Base-by-base conservation (phyloP, 2,888 invertebrate species). In the Unio pictorum region DNA sequence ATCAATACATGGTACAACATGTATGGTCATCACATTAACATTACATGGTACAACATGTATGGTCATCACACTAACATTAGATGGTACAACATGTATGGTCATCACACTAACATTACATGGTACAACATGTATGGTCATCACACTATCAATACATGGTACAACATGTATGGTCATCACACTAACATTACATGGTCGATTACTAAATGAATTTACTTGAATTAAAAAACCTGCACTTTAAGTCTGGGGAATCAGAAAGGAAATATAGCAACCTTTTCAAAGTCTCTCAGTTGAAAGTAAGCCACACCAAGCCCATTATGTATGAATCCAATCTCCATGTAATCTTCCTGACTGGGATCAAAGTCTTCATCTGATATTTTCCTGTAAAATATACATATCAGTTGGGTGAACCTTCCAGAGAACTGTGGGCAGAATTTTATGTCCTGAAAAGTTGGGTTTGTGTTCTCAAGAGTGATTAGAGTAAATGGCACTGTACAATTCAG, bases 241-340 rank as follows among this genome's bases (percentile, higher is more conserved):
- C 18, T 58, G 20, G 20, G 20, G 26, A 28, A 20, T 30, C 26
- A 64, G 8, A n/a, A 23, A 61, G 23, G 26, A 61, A n/a, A n/a
- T 23, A 4, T 64, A 34, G 56, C 30, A 72, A 84, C 84, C 80
- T 83, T 75, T 26, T 76, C 75, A 71, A 68, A 80, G n/a, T 79
- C 64, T 45, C 45, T 26, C 60, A 73, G 66, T 17, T 64, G 65
- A 26, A 77, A 28, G 55, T 76, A 76, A 11, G 75, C 70, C 55
- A 80, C 76, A 11, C 79, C 81, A 15, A 85, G 67, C 20, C 83
- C 82, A 72, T 85, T 79, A 67, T 79, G 82, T 11, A 70, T 67
- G 26, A 59, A 55, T 18, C 74, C 78, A 58, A 76, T 54, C 18
- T 30, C 45, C 30, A n/a, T 17, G 11, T 64, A 30, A 64, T 61